phyloP scores from a whole-genome alignment of 2,888 invertebrate species.

The Chouioia cunea region DNA sequence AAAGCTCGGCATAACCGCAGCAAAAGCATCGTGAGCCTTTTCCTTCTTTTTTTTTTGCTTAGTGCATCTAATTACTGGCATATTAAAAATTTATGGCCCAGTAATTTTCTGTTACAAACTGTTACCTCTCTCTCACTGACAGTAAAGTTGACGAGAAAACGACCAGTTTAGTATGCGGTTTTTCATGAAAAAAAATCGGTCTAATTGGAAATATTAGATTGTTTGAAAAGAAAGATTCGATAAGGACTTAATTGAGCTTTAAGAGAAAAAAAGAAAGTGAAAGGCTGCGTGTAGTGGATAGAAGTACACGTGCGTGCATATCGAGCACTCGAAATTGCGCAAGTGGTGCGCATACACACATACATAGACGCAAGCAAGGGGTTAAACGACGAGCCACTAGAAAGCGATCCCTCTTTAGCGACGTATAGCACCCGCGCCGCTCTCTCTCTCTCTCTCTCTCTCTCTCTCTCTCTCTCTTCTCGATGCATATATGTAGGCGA shows the following conservation, averaged over 20 bases:
- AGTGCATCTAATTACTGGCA: conserved; percentile 12
- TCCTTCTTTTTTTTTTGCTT: conserved; percentile 7
- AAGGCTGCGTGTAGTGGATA: neutral
- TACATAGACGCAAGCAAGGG: conserved; percentile 48
- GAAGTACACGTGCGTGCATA: neutral
- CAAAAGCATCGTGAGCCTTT: no score
- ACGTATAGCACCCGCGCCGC: conserved; percentile 51
- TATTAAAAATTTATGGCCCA: no score
- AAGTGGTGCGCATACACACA: conserved; percentile 23
- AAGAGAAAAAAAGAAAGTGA: conserved; percentile 21
- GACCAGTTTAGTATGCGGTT: neutral
- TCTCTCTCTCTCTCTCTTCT: conserved; percentile 30
- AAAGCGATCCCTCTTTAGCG: conserved; percentile 59
- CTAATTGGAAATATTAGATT: neutral
- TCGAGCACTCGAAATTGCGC: conserved; percentile 37
- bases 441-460: conserved; percentile 57
- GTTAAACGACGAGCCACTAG: conserved; percentile 67
- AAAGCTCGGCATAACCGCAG: neutral
- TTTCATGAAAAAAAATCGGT: conserved; percentile 10
- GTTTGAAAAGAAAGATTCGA: conserved; percentile 1
- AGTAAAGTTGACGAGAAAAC: neutral
- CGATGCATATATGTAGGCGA: no score
- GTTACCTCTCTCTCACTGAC: neutral
- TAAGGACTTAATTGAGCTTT: conserved; percentile 32
- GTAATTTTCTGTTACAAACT: no score